Evolutionary conservation across 2,113 vertebrate genomes (phyloP).

Genomic region (Anarrhichthys ocellatus): DNA sequence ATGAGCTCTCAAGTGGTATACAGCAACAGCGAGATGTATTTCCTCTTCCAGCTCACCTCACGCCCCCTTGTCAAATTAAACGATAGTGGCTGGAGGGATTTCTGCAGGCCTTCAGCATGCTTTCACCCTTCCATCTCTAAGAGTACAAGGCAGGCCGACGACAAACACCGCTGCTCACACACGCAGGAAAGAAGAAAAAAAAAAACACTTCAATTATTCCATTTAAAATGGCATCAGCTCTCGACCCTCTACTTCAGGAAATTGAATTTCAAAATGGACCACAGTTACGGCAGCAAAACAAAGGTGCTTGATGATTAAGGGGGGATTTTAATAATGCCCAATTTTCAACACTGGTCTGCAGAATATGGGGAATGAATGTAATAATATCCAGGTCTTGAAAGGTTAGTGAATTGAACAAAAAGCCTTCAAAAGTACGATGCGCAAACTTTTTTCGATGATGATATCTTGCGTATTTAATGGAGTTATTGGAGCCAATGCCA

Average conservation of each 20-base stretch:
- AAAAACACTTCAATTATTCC: constrained; percentile 71
- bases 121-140: constrained; percentile 64
- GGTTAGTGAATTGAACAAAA: constrained; percentile 54
- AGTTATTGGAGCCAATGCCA: background rate
- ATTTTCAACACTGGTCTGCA: constrained; percentile 61
- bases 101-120: constrained; percentile 59
- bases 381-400: constrained; percentile 55
- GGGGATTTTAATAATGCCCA: constrained; percentile 70
- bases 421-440: constrained; percentile 8
- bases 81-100: constrained; percentile 70
- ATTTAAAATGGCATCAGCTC: constrained; percentile 75
- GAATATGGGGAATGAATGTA: constrained; percentile 53
- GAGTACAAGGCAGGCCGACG: constrained; percentile 62
- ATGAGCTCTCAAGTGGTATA: constrained; percentile 78
- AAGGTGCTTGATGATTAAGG: constrained; percentile 65
- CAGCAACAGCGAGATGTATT: constrained; percentile 71
- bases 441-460: constrained; percentile 30
- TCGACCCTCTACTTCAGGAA: constrained; percentile 75
- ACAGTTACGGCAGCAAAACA: constrained; percentile 63
- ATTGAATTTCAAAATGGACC: constrained; percentile 76
- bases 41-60: constrained; percentile 81
- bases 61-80: constrained; percentile 78
- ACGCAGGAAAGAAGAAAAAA: constrained; percentile 27
- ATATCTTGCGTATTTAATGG: constrained; percentile 36
- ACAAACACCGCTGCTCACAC: constrained; percentile 53